Percentiles rank a stretch among this genome's conserved stretches.
These are phyloP conservation scores for Rhyzopertha dominica DNA, from an alignment of 1,140 invertebrate species.

Conservation along the genomic window DNA sequence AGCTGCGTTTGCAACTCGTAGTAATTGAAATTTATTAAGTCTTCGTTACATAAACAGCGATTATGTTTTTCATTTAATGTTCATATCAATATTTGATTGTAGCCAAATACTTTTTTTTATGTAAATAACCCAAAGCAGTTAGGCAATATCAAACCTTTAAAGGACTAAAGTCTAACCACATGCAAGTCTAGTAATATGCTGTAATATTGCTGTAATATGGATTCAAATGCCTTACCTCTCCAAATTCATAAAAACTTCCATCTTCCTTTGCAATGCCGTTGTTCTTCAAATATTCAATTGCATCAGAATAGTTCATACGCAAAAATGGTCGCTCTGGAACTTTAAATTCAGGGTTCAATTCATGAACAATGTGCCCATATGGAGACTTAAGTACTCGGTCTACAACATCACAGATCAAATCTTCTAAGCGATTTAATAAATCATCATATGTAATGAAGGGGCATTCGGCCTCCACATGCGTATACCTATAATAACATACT, in stretches of 20 bases:
- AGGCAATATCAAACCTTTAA: too few relatives aligned
- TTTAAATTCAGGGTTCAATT: constrained; percentile 91
- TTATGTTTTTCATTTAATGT: too few relatives aligned
- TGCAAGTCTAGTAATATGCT: too few relatives aligned
- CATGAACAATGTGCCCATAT: constrained; percentile 71
- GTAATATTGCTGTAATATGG: too few relatives aligned
- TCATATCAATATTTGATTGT: too few relatives aligned
- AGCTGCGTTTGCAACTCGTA: too few relatives aligned
- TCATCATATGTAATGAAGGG: constrained; percentile 94
- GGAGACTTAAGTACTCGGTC: constrained; percentile 86
- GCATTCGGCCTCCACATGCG: constrained; percentile 95
- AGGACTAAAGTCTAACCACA: too few relatives aligned
- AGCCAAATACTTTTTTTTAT: too few relatives aligned
- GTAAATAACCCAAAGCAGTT: too few relatives aligned
- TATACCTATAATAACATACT: constrained; percentile 60
- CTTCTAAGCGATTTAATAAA: constrained; percentile 84
- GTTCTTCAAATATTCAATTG: constrained; percentile 87
- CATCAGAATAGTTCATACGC: constrained; percentile 92
- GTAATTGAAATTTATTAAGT: too few relatives aligned
- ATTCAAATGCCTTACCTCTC: too few relatives aligned
- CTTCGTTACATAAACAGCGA: too few relatives aligned
- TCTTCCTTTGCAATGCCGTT: constrained; percentile 97
- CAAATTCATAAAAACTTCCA: constrained; percentile 95
- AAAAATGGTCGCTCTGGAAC: constrained; percentile 85
- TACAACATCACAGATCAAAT: constrained; percentile 93